These are phyloP conservation scores for Telmatherina bonti DNA, from an alignment of 2,797 vertebrate genomes.

Conservation along the genomic window DNA sequence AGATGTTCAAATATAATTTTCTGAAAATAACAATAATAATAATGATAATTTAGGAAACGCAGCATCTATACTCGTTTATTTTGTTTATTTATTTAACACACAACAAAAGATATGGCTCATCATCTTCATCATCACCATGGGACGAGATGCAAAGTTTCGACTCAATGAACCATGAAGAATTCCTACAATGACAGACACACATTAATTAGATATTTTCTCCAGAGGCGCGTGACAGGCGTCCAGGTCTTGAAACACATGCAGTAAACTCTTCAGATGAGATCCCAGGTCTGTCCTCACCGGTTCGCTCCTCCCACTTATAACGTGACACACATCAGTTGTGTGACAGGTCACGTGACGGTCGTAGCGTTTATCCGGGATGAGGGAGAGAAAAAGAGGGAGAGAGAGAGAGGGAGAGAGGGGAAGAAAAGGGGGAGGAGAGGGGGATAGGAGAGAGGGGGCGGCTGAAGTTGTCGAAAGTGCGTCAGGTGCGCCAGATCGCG, in stretches of 20 bases:
- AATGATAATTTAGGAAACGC: too few species aligned
- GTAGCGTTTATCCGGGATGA: constrained; percentile 79
- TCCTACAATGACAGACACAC: too few species aligned
- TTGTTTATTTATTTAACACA: too few species aligned
- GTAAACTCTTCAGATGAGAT: constrained; percentile 65
- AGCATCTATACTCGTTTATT: too few species aligned
- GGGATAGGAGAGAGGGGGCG: constrained; percentile 70
- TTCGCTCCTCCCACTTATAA: too few species aligned
- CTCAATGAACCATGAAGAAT: neutral
- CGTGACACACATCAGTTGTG: constrained; percentile 80
- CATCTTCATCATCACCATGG: neutral
- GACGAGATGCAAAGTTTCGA: neutral
- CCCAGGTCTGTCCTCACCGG: constrained; percentile 62
- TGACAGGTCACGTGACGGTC: constrained; percentile 86
- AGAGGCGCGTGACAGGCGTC: neutral
- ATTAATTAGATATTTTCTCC: too few species aligned
- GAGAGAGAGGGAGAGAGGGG: neutral
- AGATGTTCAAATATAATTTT: too few species aligned
- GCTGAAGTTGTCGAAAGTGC: constrained; percentile 75
- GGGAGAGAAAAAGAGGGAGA: constrained; percentile 61
- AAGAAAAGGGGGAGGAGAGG: neutral
- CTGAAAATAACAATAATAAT: too few species aligned
- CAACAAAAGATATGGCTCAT: too few species aligned
- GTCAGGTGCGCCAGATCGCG: constrained; percentile 59
- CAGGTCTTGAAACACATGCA: constrained; percentile 51